phyloP scores from a whole-genome alignment of 64 coral and sea anemone genomes.

The Stylophora pistillata region DNA sequence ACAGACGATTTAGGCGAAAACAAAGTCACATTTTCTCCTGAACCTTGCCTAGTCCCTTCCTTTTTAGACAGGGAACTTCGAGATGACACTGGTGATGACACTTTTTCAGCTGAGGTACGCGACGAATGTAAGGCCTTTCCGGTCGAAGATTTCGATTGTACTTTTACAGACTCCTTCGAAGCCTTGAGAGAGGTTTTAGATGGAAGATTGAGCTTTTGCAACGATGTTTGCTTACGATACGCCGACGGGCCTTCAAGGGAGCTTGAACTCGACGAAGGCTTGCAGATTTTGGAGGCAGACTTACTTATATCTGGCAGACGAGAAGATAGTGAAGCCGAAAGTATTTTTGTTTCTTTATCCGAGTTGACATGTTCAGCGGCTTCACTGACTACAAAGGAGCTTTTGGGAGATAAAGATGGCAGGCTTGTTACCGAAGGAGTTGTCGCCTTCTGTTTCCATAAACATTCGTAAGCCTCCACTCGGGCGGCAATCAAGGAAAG shows the following conservation, averaged over 20 bases:
- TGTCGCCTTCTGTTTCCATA: conserved; percentile 13
- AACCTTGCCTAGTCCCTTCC: neutral
- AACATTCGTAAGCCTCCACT: conserved; percentile 33
- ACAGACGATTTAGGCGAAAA: conserved; percentile 16
- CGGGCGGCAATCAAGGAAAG: conserved; percentile 42
- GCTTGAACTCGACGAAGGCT: conserved; percentile 9
- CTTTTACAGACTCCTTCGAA: conserved; percentile 23
- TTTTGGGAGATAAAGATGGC: conserved; percentile 47
- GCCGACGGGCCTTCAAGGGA: neutral
- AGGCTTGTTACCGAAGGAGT: conserved; percentile 46
- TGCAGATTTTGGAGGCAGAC: conserved; percentile 27
- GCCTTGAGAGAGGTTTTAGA: neutral
- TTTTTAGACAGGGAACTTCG: neutral
- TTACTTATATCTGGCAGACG: conserved; percentile 39
- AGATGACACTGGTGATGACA: neutral
- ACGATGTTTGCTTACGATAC: neutral
- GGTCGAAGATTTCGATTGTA: neutral
- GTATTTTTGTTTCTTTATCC: conserved; percentile 1
- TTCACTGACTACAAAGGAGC: conserved; percentile 21
- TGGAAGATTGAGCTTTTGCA: neutral
- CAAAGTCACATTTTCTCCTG: neutral
- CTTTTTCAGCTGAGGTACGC: neutral
- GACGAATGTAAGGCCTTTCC: neutral
- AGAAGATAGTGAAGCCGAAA: neutral
- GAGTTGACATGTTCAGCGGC: neutral